Conservation (phyloP, 2,888 invertebrate genomes). For the Oscheius onirici region DNA sequence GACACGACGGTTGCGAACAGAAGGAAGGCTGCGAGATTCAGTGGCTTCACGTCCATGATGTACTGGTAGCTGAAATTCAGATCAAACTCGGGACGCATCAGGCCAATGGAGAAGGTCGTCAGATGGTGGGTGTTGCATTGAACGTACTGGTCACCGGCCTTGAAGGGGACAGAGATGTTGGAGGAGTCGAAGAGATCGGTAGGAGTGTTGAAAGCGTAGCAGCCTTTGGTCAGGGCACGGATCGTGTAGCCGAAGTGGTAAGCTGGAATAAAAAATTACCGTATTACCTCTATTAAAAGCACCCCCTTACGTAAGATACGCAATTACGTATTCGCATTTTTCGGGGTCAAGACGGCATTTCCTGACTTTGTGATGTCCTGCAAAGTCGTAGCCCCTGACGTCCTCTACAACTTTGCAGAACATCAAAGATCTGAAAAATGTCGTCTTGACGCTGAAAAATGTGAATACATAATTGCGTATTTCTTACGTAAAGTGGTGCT, state of each 20-base stretch:
- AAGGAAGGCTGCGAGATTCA: conserved; percentile 5
- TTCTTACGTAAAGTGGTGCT: too few relatives aligned
- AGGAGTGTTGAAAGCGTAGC: conserved; percentile 46
- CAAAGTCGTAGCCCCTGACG: too few relatives aligned
- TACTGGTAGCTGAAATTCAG: conserved; percentile 51
- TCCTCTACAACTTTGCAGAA: too few relatives aligned
- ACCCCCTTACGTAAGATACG: too few relatives aligned
- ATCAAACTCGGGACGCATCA: conserved; percentile 50
- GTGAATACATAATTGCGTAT: too few relatives aligned
- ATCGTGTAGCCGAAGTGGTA: conserved; percentile 46
- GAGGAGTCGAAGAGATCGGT: conserved; percentile 45
- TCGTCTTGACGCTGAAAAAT: too few relatives aligned
- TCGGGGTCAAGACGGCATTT: too few relatives aligned
- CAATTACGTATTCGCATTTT: too few relatives aligned
- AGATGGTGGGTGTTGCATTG: conserved; percentile 46
- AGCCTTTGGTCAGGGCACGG: conserved; percentile 54
- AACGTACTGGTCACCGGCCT: conserved; percentile 37
- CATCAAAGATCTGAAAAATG: too few relatives aligned
- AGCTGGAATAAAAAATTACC: too few relatives aligned
- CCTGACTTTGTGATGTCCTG: too few relatives aligned
- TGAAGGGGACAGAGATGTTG: conserved; percentile 38
- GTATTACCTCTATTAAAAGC: too few relatives aligned
- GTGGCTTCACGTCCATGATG: conserved; percentile 39
- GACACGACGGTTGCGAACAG: background rate
- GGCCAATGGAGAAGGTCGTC: conserved; percentile 51